Evolutionary conservation across 2,888 invertebrate species (phyloP).

Genomic region (Cryptocephalus moraei): DNA sequence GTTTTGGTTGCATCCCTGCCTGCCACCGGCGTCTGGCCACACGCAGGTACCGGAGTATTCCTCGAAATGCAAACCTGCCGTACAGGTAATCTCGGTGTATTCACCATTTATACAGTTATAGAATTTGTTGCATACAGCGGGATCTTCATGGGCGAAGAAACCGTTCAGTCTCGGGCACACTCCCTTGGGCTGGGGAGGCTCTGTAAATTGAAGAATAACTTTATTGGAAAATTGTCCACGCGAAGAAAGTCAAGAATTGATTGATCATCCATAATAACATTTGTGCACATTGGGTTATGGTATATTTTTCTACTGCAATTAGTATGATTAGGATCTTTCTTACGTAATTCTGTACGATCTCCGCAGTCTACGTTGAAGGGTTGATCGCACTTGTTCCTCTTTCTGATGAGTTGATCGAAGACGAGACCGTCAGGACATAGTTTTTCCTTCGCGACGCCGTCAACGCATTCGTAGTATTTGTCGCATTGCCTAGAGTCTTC

Average conservation of each 20-base stretch:
- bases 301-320: too few relatives aligned
- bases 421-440: constrained; percentile 83
- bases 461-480: constrained; percentile 71
- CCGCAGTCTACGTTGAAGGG: constrained; percentile 88
- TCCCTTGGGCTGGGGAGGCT: constrained; percentile 60
- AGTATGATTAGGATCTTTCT: constrained; percentile 39
- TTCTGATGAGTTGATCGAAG: constrained; percentile 75
- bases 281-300: too few relatives aligned
- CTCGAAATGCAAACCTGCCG: constrained; percentile 83
- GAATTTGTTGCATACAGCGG: constrained; percentile 72
- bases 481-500: constrained; percentile 76
- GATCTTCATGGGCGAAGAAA: constrained; percentile 83
- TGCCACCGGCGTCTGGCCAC: constrained; percentile 74
- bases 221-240: too few relatives aligned
- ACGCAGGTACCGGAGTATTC: constrained; percentile 83
- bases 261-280: too few relatives aligned
- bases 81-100: constrained; percentile 67
- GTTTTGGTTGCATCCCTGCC: constrained; percentile 55
- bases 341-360: constrained; percentile 79
- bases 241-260: too few relatives aligned
- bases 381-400: constrained; percentile 85
- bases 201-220: constrained; percentile 41
- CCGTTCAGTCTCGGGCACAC: constrained; percentile 80
- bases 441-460: constrained; percentile 62
- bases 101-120: constrained; percentile 85